A percentile compares a stretch with the other conserved stretches of the same genome.
These are phyloP conservation scores for Rhabditoides inermis DNA, from an alignment of 2,888 invertebrate genomes.

Conservation along the genomic window DNA sequence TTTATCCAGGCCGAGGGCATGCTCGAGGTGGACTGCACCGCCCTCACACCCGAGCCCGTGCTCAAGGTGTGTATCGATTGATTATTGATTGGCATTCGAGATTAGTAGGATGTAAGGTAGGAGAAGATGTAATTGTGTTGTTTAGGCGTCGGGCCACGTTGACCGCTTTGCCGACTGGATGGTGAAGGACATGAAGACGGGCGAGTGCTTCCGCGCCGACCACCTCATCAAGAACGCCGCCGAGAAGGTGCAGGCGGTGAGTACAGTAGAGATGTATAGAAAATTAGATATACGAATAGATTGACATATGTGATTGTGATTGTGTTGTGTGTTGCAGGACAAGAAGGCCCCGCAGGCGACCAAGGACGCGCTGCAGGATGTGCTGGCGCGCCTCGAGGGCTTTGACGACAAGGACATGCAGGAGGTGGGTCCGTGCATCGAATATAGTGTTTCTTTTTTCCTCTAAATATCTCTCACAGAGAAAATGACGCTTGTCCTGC, in stretches of 20 bases:
- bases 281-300: background rate
- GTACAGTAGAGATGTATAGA: background rate
- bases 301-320: background rate
- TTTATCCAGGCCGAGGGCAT: constrained; percentile 96
- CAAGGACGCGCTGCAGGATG: constrained; percentile 68
- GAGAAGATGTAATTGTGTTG: too few species aligned
- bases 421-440: constrained; percentile 14
- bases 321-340: too few species aligned
- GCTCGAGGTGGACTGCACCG: constrained; percentile 95
- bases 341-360: constrained; percentile 67
- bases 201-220: constrained; percentile 93
- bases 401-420: constrained; percentile 48
- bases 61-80: too few species aligned
- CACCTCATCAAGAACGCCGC: constrained; percentile 75
- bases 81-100: too few species aligned
- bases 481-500: too few species aligned
- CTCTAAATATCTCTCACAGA: too few species aligned
- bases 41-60: constrained; percentile 91
- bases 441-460: too few species aligned
- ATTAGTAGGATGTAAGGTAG: too few species aligned
- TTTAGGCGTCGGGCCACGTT: constrained; percentile 89
- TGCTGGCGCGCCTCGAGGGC: constrained; percentile 64
- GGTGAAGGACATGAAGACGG: constrained; percentile 91
- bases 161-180: constrained; percentile 97
- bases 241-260: constrained; percentile 28